These are phyloP conservation scores for Myotis brandtii DNA, from an alignment of 2,113 vertebrate species.

Conservation along the genomic window DNA sequence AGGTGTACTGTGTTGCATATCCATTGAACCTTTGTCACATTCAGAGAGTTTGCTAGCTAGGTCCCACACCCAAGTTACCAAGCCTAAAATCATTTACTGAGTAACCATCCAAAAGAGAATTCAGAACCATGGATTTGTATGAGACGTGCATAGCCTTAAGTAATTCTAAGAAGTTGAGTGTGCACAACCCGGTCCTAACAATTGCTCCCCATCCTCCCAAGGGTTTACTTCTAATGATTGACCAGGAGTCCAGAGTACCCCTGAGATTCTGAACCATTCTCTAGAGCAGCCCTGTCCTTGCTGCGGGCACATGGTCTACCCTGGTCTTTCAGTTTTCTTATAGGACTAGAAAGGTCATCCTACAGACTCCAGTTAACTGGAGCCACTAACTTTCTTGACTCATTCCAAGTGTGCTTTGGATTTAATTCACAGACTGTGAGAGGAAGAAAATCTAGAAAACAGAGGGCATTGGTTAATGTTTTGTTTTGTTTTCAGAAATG, in stretches of 20 bases:
- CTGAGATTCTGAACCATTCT: background rate
- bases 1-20: background rate
- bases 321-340: background rate
- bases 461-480: background rate
- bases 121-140: background rate
- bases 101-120: background rate
- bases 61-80: background rate
- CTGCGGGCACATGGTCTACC: background rate
- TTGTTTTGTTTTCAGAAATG: background rate
- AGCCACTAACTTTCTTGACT: background rate
- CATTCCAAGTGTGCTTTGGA: background rate
- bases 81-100: background rate
- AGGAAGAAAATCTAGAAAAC: background rate
- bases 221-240: constrained; percentile 5
- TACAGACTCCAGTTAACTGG: background rate
- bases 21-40: background rate
- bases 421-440: background rate
- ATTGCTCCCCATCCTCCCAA: background rate
- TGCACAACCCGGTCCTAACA: background rate
- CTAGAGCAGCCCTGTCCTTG: background rate
- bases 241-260: background rate
- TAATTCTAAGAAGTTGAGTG: background rate
- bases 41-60: background rate
- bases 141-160: background rate
- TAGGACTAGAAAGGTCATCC: background rate